These are phyloP conservation scores for Pomatorhinus ruficollis DNA, from an alignment of 2,113 vertebrate species.

Conservation along the genomic window DNA sequence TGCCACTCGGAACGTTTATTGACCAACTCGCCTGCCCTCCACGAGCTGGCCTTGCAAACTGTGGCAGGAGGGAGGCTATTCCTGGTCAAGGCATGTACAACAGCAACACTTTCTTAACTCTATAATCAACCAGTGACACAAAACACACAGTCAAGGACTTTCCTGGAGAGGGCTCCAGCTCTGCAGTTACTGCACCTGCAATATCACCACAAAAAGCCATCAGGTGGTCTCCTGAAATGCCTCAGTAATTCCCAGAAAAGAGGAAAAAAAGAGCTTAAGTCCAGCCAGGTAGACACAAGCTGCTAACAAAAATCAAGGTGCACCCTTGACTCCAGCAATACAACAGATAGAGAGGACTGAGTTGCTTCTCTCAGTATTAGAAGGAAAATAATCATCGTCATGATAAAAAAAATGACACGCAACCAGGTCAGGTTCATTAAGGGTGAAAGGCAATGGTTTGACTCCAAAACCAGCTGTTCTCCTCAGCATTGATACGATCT, in stretches of 20 bases:
- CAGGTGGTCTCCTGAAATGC: background rate
- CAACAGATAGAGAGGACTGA: background rate
- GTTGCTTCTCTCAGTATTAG: background rate
- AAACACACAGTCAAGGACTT: background rate
- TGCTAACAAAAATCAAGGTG: background rate
- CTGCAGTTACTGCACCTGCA: background rate
- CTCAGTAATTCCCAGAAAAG: background rate
- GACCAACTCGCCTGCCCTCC: background rate
- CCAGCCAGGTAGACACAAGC: background rate
- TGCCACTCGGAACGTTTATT: accelerated
- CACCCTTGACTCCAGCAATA: background rate
- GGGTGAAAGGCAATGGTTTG: background rate
- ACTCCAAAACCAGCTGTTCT: background rate
- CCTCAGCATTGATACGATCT: background rate
- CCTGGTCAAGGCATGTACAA: background rate
- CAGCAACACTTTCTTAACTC: background rate
- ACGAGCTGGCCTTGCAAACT: background rate
- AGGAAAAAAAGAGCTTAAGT: background rate
- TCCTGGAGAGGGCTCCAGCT: background rate
- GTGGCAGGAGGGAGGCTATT: background rate
- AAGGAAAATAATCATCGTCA: background rate
- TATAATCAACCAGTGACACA: background rate
- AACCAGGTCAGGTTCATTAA: background rate
- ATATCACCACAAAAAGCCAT: background rate
- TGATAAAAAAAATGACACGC: background rate